Evolutionary conservation across 2,888 invertebrate species (phyloP), one percentile per base, ranked within the genome.

Genomic region (Mellilla xanthometata): DNA sequence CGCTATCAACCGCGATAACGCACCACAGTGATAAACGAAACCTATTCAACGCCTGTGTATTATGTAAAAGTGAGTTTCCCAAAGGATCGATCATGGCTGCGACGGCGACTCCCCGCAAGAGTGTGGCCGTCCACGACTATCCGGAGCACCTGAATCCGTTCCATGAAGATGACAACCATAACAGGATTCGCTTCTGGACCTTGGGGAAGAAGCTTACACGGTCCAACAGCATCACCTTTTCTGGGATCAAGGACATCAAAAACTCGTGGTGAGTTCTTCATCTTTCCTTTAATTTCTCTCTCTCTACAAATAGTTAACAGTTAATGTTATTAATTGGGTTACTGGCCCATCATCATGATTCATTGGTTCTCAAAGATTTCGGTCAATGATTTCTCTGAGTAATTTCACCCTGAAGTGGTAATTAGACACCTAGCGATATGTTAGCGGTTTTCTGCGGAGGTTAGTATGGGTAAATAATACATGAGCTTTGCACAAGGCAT

Each of bases 121-220:
- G 87, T 26, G 60, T 87, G 55, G 93, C 93, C 34, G 91, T 93
- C 61, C 90, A 93, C 72, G 92, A 94, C 74, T 95, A 95, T 76
- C 95, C 95, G 31, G 94, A 94, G 68, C 94, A 94, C 73, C 85
- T 95, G 54, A 95, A 95, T 80, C 95, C 95, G 12, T 95, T 95
- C 75, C 91, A 91, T 54, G 94, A 94, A 60, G 93, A 93, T 39
- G 92, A 92, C 55, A 91, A 92, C 70, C 92, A 92, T 66, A 92
- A 91, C 65, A 91, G 91, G 63, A 85, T 93, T 52, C 76, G 92
- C 39, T 93, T 93, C 72, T 93, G 92, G 92, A 91, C 91, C 11
- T 78, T 92, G 13, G 90, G 91, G 29, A 84, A 81, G 57, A 91
- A 90, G 62, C 81, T 91, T 29, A 78, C 67, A 44, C 80, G 92